Evolutionary conservation across 2,797 vertebrate genomes (phyloP).

Genomic region (Melopsittacus undulatus): DNA sequence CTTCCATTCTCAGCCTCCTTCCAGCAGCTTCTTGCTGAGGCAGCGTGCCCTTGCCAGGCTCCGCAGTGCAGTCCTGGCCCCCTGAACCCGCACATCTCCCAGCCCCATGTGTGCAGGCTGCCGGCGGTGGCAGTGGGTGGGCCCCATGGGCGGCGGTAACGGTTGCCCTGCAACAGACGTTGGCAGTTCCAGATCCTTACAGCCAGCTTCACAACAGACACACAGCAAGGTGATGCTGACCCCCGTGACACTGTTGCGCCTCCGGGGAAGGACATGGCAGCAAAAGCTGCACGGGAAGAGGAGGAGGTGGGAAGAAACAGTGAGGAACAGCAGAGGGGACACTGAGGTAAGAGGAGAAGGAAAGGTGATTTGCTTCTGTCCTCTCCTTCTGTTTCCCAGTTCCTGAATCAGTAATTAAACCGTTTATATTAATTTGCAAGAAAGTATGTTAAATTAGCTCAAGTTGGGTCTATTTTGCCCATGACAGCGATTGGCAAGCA

Average conservation of each 20-base stretch:
- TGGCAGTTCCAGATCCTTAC: not conserved
- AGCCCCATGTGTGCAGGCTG: not conserved
- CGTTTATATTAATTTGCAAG: not conserved
- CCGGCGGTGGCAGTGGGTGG: too few relatives aligned
- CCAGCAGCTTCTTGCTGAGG: not conserved
- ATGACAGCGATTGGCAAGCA: not conserved
- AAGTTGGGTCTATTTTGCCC: fast-evolving
- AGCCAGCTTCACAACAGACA: fast-evolving
- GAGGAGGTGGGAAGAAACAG: too few relatives aligned
- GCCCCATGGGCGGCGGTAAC: too few relatives aligned
- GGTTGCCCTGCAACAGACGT: not conserved
- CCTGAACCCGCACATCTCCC: not conserved
- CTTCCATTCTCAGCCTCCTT: not conserved
- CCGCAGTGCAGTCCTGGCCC: not conserved
- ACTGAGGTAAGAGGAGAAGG: not conserved
- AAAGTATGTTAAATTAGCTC: not conserved
- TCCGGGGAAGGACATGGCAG: not conserved
- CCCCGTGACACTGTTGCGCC: fast-evolving
- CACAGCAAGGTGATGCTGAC: fast-evolving
- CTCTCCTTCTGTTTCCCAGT: not conserved
- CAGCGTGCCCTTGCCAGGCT: not conserved
- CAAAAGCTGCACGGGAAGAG: not conserved
- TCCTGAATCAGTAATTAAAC: fast-evolving
- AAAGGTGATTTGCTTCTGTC: not conserved
- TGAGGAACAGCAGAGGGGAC: not conserved